phyloP scores from a whole-genome alignment of 2,797 vertebrate species.

The Anas bahamensis region DNA sequence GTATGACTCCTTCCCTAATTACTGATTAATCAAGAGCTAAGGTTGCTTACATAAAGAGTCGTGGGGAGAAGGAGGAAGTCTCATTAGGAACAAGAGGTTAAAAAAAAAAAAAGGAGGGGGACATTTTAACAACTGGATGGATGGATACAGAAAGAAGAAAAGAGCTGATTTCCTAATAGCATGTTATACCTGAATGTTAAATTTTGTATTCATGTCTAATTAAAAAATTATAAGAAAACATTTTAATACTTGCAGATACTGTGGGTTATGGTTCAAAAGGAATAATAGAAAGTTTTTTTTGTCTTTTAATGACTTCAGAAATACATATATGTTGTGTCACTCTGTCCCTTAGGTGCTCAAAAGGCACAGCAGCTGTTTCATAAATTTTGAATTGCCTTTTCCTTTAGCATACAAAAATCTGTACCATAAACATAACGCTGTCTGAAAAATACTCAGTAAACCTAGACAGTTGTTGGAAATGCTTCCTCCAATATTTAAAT shows the following conservation, averaged over 20 bases:
- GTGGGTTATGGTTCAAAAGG: conserved; percentile 3
- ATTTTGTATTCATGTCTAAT: conserved; percentile 35
- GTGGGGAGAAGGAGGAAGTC: conserved; percentile 73
- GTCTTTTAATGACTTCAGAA: conserved; percentile 39
- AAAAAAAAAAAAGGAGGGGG: background rate
- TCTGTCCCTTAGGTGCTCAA: conserved; percentile 49
- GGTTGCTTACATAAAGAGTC: conserved; percentile 69
- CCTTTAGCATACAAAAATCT: conserved; percentile 40
- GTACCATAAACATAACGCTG: conserved; percentile 44
- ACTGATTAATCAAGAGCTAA: conserved; percentile 76
- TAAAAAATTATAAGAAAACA: conserved; percentile 32
- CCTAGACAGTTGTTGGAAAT: conserved; percentile 57
- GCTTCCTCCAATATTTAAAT: conserved; percentile 37
- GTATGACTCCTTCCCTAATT: conserved; percentile 72
- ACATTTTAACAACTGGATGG: conserved; percentile 41
- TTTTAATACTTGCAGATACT: conserved; percentile 4
- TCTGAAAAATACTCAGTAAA: conserved; percentile 45
- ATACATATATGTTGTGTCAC: conserved; percentile 26
- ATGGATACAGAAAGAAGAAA: background rate
- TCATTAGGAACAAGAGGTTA: conserved; percentile 71
- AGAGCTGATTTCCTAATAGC: conserved; percentile 14
- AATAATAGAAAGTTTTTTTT: background rate
- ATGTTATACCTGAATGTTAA: background rate
- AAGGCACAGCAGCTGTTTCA: conserved; percentile 65
- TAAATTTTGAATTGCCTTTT: conserved; percentile 63